Percentiles rank a stretch among this genome's conserved stretches.
These are phyloP conservation scores for Bambusicola thoracicus DNA, from an alignment of 2,113 vertebrate species.

Conservation along the genomic window DNA sequence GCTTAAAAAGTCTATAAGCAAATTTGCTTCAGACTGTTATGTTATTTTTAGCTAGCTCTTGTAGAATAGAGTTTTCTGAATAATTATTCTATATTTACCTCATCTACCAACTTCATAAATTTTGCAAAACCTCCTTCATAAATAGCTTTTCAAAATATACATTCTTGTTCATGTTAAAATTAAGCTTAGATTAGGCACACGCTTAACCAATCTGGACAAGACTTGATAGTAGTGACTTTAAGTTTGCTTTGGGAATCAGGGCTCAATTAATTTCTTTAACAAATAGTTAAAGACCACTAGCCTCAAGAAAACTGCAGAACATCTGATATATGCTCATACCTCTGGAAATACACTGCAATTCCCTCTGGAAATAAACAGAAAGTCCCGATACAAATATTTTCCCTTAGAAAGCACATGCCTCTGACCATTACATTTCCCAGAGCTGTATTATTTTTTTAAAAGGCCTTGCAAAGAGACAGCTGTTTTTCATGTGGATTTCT, in stretches of 20 bases:
- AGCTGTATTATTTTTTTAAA: background rate
- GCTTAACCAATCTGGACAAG: background rate
- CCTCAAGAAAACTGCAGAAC: background rate
- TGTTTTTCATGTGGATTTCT: background rate
- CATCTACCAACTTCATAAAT: background rate
- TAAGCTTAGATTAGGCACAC: background rate
- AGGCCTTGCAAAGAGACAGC: background rate
- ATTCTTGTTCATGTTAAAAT: background rate
- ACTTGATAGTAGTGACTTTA: background rate
- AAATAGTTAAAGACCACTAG: too few species aligned
- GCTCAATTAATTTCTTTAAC: background rate
- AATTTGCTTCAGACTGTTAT: background rate
- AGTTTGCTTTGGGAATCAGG: background rate
- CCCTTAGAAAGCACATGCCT: background rate
- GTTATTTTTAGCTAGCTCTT: background rate
- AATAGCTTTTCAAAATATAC: background rate
- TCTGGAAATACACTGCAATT: background rate
- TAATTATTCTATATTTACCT: background rate
- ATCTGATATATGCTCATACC: background rate
- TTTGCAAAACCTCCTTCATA: background rate
- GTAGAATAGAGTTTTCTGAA: background rate
- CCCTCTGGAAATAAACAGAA: background rate
- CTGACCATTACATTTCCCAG: background rate
- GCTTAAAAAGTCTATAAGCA: background rate
- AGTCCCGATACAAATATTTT: background rate